Evolutionary conservation across 2,113 vertebrate species (phyloP), one percentile per base, ranked within the genome.

Genomic region (Montifringilla adamsi): DNA sequence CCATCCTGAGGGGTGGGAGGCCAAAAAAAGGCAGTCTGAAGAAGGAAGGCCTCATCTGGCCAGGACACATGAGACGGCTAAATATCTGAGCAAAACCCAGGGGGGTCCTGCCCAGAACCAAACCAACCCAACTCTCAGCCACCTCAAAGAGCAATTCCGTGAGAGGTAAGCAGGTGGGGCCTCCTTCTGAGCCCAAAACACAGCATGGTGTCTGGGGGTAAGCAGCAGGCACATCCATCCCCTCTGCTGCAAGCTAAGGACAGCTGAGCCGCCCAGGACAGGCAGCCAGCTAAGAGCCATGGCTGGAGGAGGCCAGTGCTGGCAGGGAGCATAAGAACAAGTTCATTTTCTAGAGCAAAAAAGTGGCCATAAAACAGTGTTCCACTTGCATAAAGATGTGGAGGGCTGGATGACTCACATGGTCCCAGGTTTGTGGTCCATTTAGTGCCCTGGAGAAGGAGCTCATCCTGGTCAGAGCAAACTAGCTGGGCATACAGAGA

Each of bases 71-170:
- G 98, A 98, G 94, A 98, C 98, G 2, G 93, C 94, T 84, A 98
- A 98, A 94, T 99, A 99, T 84, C 95, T 98, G 95, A 98, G 97
- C 49, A 97, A 98, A 87, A 96, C 97, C 80, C 98, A 97, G 75
- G 96, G 97, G 37, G 66, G 89, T 53, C 47, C 96, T 68, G 67
- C 94, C 22, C 96, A 97, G 80, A 99, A 98, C 77, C 87, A 3
- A 94, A 98, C 96, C 53, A 92, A 96, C 80, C 97, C 97, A 62
- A 79, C 97, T 93, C 97, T 98, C 84, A 89, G 96, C 85, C 97
- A 98, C 85, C 96, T 97, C 68, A 97, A 98, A 94, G 97, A 98
- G 84, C 97, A 96, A 87, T 92, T 98, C 95, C 97, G 66, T 14
- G 95, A 98, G 93, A 98, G 98, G 98, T 98, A 94, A 95, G 98